Evolutionary conservation across 2,797 vertebrate genomes (phyloP).

Genomic region (Amazonetta brasiliensis): DNA sequence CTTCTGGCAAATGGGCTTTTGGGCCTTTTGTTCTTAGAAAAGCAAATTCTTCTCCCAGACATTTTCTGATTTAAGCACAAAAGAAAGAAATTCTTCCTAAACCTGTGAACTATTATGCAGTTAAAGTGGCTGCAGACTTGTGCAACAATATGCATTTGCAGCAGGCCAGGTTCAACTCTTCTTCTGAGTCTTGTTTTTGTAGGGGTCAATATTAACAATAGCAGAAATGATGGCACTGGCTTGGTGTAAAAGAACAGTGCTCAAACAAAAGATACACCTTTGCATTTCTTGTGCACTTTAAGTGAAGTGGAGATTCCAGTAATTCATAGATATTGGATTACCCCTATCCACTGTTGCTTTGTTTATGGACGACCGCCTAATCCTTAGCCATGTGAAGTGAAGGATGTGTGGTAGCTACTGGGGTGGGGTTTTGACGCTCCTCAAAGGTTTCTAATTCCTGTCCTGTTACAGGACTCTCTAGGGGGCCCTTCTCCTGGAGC

Average conservation of each 20-base stretch:
- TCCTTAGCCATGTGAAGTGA: not conserved
- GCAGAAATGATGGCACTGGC: not conserved
- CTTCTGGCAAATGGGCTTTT: not conserved
- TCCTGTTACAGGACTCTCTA: not conserved
- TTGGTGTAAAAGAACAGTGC: not conserved
- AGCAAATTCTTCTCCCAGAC: not conserved
- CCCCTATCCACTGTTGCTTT: not conserved
- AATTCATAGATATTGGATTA: not conserved
- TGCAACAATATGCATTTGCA: not conserved
- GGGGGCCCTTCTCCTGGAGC: not conserved
- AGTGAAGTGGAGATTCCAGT: not conserved
- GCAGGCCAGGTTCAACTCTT: not conserved
- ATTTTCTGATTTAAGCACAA: not conserved
- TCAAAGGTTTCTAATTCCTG: constrained; percentile 3
- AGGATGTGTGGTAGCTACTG: not conserved
- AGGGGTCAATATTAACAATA: not conserved
- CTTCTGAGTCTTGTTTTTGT: not conserved
- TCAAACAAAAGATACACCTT: not conserved
- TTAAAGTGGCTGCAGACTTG: not conserved
- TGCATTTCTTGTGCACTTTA: not conserved
- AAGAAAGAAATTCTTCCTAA: not conserved
- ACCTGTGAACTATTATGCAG: not conserved
- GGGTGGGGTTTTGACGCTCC: not conserved
- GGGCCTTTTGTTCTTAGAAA: not conserved
- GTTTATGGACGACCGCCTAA: not conserved